Evolutionary conservation across 2,888 invertebrate genomes (phyloP).

Genomic region (Marasmarcha lunaedactyla): DNA sequence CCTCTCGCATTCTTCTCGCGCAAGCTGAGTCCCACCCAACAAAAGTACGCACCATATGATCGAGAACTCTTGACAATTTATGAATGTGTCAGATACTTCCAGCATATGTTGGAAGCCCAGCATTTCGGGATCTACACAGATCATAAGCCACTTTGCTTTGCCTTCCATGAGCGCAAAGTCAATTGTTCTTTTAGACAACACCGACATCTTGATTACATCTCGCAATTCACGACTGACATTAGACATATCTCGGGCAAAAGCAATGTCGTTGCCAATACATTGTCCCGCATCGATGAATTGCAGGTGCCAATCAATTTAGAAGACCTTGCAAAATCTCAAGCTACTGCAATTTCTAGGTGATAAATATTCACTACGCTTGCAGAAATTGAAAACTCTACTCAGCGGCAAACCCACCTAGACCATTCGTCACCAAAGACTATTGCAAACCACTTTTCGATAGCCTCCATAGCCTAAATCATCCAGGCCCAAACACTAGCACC

Average conservation of each 20-base stretch:
- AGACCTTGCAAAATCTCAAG: not conserved
- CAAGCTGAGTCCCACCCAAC: slow-evolving; percentile 7
- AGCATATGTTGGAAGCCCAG: slow-evolving; percentile 12
- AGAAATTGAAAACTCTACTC: not conserved
- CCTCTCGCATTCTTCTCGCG: slow-evolving; percentile 14
- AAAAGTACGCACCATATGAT: slow-evolving; percentile 14
- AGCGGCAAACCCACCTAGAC: not conserved
- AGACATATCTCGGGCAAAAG: not conserved
- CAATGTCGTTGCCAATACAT: not conserved
- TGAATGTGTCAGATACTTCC: slow-evolving; percentile 9
- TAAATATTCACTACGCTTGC: not conserved
- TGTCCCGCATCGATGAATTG: not conserved
- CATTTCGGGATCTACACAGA: slow-evolving; percentile 7
- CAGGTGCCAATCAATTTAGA: not conserved
- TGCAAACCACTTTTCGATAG: not conserved
- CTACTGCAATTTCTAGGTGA: too few species aligned
- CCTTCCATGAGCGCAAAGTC: not conserved
- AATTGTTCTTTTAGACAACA: not conserved
- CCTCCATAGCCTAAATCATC: not conserved
- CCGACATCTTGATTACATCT: not conserved
- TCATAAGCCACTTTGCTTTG: not conserved
- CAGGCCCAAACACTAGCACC: not conserved
- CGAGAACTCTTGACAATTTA: slow-evolving; percentile 14
- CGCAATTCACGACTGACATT: not conserved
- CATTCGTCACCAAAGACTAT: not conserved